Evolutionary conservation across 1,140 invertebrate species (phyloP), one percentile per base, ranked within the genome.

Genomic region (Mycetomoellerius zeteki): DNA sequence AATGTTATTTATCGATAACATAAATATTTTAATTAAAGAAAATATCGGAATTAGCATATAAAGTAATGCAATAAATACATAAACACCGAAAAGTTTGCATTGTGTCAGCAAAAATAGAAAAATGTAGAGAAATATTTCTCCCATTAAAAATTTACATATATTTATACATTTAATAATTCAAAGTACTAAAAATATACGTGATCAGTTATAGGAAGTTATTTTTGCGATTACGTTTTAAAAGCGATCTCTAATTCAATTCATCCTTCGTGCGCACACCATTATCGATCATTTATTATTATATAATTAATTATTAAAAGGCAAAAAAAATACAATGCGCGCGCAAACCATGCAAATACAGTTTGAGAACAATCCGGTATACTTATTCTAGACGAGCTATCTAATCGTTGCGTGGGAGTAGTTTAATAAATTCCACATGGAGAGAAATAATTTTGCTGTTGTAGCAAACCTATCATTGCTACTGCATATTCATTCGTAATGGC

Each of bases 321-420:
- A 24, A 27, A 24, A 27, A n/a, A 72, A 30, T 47, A 10, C 33
- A 37, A 43, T 73, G 16, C 10, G 24, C 7, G 50, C 10, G 27
- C 8, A 52, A 30, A 73, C 14, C 21, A 14, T 30, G 33, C 33
- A n/a, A 43, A 67, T 50, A 52, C 43, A 5, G 3, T 24, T 14
- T 19, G 10, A 4, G 50, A 54, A 54, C n/a, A 54, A 16, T 73
- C 8, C 50, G 47, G 7, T 60, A 27, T 60, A 56, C 37, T 43
- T 50, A 50, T 60, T 37, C 33, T 7, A 16, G 10, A 56, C 10
- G 37, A 64, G 37, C 58, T 62, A 43, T 77, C 73, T 77, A 47
- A 47, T 77, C 56, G 24, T 58, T 75, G 27, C 10, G 58, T 56
- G 27, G 33, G 24, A 64, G 19, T 56, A 62, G 75, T 65, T 50